These are phyloP conservation scores for Pseudolycoriella hygida DNA, from an alignment of 2,888 invertebrate genomes.

Conservation along the genomic window DNA sequence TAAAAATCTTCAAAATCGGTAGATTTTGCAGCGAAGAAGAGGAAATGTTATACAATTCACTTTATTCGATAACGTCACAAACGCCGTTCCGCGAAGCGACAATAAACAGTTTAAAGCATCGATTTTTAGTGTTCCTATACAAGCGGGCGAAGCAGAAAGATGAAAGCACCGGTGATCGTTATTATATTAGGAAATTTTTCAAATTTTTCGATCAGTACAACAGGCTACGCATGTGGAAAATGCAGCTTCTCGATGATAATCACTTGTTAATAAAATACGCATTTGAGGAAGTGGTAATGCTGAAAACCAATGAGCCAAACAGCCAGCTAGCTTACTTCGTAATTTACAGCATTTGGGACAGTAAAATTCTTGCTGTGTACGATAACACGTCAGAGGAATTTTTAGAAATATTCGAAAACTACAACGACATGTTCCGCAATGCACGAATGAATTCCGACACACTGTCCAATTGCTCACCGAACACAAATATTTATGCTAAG, in stretches of 20 bases:
- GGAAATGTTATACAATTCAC: constrained; percentile 49
- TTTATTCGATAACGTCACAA: constrained; percentile 36
- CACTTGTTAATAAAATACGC: constrained; percentile 85
- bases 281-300: constrained; percentile 74
- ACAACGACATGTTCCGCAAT: constrained; percentile 84
- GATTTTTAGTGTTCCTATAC: constrained; percentile 65
- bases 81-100: constrained; percentile 60
- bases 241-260: constrained; percentile 83
- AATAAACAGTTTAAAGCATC: constrained; percentile 74
- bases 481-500: constrained; percentile 73
- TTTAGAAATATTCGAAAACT: constrained; percentile 49
- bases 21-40: constrained; percentile 78
- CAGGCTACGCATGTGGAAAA: constrained; percentile 82
- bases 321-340: constrained; percentile 82
- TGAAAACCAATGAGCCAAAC: constrained; percentile 59
- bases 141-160: constrained; percentile 20
- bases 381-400: constrained; percentile 78
- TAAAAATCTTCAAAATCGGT: constrained; percentile 68
- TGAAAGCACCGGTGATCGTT: constrained; percentile 9
- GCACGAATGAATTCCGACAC: constrained; percentile 65
- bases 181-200: constrained; percentile 52
- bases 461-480: constrained; percentile 79
- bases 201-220: constrained; percentile 77
- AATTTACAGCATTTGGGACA: constrained; percentile 71
- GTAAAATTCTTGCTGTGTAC: constrained; percentile 71